These are phyloP conservation scores for Nesoenas mayeri DNA, from an alignment of 2,113 vertebrate species.

Conservation along the genomic window DNA sequence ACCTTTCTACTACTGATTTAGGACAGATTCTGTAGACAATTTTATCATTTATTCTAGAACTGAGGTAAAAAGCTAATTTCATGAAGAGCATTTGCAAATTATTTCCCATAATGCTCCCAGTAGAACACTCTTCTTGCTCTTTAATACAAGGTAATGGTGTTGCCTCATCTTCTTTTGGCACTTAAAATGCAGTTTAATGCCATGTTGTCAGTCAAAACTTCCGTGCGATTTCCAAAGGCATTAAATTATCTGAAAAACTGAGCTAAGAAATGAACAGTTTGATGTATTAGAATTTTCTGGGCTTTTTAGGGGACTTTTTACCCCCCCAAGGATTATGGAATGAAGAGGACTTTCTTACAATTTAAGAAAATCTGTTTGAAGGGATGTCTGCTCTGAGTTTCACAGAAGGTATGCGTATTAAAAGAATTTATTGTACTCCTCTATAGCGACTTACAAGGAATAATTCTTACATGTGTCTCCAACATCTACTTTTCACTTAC, in stretches of 20 bases:
- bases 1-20: conserved; percentile 51
- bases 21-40: conserved; percentile 36
- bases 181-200: conserved; percentile 53
- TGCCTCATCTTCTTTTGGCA: conserved; percentile 35
- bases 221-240: conserved; percentile 15
- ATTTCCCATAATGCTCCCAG: conserved; percentile 41
- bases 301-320: not conserved
- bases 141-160: conserved; percentile 67
- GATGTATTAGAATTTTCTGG: not conserved
- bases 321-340: not conserved
- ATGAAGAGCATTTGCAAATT: conserved; percentile 56
- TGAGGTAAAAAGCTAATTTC: conserved; percentile 68
- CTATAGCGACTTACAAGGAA: not conserved
- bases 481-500: not conserved
- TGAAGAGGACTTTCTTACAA: not conserved
- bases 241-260: conserved; percentile 47
- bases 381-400: not conserved
- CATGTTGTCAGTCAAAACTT: not conserved
- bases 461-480: not conserved
- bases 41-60: conserved; percentile 50
- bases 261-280: conserved; percentile 21
- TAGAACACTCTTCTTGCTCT: conserved; percentile 34
- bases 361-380: not conserved
- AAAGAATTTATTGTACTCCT: not conserved
- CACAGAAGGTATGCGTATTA: not conserved